Evolutionary conservation across 2,888 invertebrate species (phyloP), one percentile per base, ranked within the genome.

Genomic region (Ophraella communa): DNA sequence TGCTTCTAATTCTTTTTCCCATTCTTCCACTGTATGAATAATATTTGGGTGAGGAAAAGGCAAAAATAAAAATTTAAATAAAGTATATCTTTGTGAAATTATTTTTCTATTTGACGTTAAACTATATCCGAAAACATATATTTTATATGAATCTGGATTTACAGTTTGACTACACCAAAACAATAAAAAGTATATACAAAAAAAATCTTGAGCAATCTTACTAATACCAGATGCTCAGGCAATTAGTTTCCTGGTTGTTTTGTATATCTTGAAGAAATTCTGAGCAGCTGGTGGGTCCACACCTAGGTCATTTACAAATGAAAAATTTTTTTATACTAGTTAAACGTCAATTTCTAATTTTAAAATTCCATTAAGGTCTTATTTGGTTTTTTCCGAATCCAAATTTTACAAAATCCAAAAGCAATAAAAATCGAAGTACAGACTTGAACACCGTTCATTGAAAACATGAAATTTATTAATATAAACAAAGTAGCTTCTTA

Each of bases 1-100:
- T 54, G 95, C 95, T 81, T 96, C 96, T 79, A 97, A 85, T 84
- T 97, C 96, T 81, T 93, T 93, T 85, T 97, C 97, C 95, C 96
- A 96, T 86, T 96, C 95, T 83, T 94, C 94, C 90, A 82, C 82
- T 82, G 77, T 70, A 73, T 72, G 56, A 66, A 59, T 52, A 65
- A 65, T 39, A 56, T 39, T 42, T 71, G 76, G 71, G 71, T 71
- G 65, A 69, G 70, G 69, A 74, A 72, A 62, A 51, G 47, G 51
- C 44, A 62, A 44, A 51, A 62, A 49, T 45, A 56, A 52, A 66
- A 64, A 57, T 56, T 42, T 67, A 67, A 62, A 66, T 57, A 39
- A 58, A 61, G 4, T 20, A 27, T n/a, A 30, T 35, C 49, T 23
- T 56, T 24, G 27, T 55, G 42, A 24, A 42, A 44, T n/a, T 55